phyloP scores from a whole-genome alignment of 2,888 invertebrate species.

The Scaptomyza parva region DNA sequence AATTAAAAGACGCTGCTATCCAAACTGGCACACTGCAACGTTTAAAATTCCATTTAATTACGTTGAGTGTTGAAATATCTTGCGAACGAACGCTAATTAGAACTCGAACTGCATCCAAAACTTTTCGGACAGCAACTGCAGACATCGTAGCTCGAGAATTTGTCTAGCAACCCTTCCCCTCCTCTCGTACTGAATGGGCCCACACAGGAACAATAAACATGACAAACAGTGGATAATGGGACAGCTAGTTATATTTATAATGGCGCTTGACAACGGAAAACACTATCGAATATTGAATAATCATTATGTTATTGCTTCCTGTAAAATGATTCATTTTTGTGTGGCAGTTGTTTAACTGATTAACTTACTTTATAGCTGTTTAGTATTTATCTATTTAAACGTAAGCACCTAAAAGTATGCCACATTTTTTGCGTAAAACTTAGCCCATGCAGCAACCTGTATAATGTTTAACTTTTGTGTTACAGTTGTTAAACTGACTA shows the following conservation, averaged over 20 bases:
- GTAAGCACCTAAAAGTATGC: not conserved
- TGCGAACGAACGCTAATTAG: constrained; percentile 67
- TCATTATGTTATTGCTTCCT: constrained; percentile 5
- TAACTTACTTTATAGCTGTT: too few relatives aligned
- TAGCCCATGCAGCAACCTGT: not conserved
- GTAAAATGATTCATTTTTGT: not conserved
- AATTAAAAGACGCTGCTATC: constrained; percentile 66
- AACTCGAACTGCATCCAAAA: constrained; percentile 59
- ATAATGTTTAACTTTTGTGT: too few relatives aligned
- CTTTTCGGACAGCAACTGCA: constrained; percentile 65
- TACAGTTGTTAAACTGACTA: too few relatives aligned
- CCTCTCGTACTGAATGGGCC: too few relatives aligned
- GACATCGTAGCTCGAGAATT: constrained; percentile 14
- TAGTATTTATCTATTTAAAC: too few relatives aligned
- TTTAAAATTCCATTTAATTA: constrained; percentile 79
- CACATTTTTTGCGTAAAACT: not conserved
- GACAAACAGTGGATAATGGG: not conserved
- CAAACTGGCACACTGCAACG: constrained; percentile 47
- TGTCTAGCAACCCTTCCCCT: constrained; percentile 13
- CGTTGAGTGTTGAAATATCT: constrained; percentile 77
- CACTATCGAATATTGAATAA: constrained; percentile 67
- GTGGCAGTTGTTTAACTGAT: too few relatives aligned
- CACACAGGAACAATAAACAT: constrained; percentile 2
- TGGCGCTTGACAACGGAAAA: too few relatives aligned
- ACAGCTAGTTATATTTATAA: too few relatives aligned